A percentile compares a stretch with the other conserved stretches of the same genome.
These are phyloP conservation scores for Gastracanthus pulcherrimus DNA, from an alignment of 2,888 invertebrate species.

Conservation along the genomic window DNA sequence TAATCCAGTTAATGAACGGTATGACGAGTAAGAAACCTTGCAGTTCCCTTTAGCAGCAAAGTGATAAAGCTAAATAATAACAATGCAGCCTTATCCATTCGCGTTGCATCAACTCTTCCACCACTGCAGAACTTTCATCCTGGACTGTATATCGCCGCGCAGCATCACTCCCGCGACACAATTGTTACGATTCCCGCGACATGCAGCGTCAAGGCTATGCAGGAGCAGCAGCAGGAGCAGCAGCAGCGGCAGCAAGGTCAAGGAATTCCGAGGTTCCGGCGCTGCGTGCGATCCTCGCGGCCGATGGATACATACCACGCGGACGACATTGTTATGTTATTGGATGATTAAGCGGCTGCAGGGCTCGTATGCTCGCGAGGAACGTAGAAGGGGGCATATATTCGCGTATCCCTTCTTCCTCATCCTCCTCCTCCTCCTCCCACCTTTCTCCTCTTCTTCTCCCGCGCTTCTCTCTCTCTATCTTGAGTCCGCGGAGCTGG, in stretches of 20 bases:
- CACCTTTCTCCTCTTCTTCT: background rate
- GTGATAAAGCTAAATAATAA: no score
- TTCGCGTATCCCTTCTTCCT: constrained; percentile 22
- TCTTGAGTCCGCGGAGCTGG: background rate
- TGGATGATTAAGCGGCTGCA: constrained; percentile 43
- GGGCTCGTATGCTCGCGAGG: background rate
- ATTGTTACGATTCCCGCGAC: no score
- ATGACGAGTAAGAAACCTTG: no score
- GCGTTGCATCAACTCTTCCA: no score
- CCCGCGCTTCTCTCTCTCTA: background rate
- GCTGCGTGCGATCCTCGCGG: background rate
- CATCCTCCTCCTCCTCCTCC: background rate
- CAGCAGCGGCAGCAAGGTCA: background rate
- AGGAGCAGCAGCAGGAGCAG: background rate
- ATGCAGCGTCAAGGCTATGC: no score
- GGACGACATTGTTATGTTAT: constrained; percentile 52
- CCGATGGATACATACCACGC: constrained; percentile 16
- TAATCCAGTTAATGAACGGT: no score
- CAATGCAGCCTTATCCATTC: no score
- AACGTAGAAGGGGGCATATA: background rate
- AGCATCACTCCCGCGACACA: no score
- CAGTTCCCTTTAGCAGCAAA: no score
- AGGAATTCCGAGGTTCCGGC: background rate
- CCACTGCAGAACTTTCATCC: no score
- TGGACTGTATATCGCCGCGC: no score